These are phyloP conservation scores for Hydractinia echinata DNA, from an alignment of 30 jellyfish, hydroid and myxozoan species.

Conservation along the genomic window DNA sequence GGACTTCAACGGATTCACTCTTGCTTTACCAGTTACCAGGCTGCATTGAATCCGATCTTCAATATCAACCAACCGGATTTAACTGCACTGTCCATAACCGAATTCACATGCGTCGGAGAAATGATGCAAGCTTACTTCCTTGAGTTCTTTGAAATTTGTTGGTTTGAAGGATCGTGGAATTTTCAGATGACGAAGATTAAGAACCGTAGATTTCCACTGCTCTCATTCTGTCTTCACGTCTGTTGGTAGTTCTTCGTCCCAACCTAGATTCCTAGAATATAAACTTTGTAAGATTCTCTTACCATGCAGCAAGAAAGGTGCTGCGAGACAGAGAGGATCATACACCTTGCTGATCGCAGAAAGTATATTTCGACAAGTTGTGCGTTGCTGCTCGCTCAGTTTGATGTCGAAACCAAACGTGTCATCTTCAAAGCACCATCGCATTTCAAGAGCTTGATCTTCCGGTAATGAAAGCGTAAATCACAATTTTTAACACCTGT, in stretches of 20 bases:
- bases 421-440: too few relatives aligned
- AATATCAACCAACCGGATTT: too few relatives aligned
- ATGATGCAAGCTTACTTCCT: too few relatives aligned
- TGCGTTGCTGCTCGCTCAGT: too few relatives aligned
- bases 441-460: too few relatives aligned
- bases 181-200: not conserved
- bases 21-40: not conserved
- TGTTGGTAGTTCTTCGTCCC: conserved; percentile 4
- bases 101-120: too few relatives aligned
- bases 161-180: conserved; percentile 11
- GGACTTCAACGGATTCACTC: not conserved
- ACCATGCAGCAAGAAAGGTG: conserved; percentile 11
- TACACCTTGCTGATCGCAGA: not conserved
- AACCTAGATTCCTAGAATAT: not conserved
- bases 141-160: too few relatives aligned
- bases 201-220: conserved; percentile 14
- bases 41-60: not conserved
- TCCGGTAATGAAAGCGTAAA: too few relatives aligned
- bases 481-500: not conserved
- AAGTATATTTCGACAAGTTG: too few relatives aligned
- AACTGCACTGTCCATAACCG: too few relatives aligned
- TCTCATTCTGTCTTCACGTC: not conserved
- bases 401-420: too few relatives aligned
- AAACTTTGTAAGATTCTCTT: conserved; percentile 17
- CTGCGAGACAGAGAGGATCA: conserved; percentile 24